phyloP scores from a whole-genome alignment of 2,113 vertebrate species.

The Columba livia region DNA sequence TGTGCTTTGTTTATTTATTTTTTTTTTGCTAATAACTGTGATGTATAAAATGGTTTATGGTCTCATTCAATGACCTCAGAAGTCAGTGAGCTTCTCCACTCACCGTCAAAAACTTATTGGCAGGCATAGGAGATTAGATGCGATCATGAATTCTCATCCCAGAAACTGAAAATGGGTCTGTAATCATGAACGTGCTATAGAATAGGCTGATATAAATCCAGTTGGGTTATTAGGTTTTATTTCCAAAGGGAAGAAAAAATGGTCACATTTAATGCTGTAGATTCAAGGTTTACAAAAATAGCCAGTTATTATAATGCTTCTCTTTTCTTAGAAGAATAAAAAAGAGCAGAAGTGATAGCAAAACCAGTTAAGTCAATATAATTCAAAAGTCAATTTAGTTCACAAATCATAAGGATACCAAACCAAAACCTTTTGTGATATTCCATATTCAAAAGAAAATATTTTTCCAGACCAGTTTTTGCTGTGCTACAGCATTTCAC shows the following conservation, averaged over 20 bases:
- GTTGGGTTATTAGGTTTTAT: neutral
- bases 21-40: neutral
- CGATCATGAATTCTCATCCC: neutral
- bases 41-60: neutral
- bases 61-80: neutral
- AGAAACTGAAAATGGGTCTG: neutral
- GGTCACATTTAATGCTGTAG: neutral
- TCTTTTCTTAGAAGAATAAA: neutral
- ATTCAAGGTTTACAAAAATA: neutral
- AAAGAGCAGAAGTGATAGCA: neutral
- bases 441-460: neutral
- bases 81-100: neutral
- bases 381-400: neutral
- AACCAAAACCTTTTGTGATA: neutral
- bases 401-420: neutral
- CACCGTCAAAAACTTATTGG: neutral
- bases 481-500: no score
- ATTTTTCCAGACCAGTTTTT: neutral
- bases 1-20: neutral
- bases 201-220: neutral
- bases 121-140: neutral
- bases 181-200: neutral
- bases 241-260: neutral
- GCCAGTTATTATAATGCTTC: neutral
- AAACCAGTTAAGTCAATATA: neutral